These are phyloP conservation scores for Heterohyrax brucei DNA, from an alignment of 2,797 vertebrate genomes.

Conservation along the genomic window DNA sequence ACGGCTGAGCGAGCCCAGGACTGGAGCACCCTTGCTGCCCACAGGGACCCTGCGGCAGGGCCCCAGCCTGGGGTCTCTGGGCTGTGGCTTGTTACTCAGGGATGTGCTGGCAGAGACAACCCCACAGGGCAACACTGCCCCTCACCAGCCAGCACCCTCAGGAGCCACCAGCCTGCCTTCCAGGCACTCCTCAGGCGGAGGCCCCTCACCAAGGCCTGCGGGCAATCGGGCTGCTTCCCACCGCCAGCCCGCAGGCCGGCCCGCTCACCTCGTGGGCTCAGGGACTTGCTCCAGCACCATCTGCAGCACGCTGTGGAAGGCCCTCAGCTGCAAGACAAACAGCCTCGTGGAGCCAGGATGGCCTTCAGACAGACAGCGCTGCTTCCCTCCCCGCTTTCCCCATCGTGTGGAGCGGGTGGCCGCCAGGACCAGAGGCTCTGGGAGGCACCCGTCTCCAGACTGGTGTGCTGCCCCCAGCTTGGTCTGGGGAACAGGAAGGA, in stretches of 20 bases:
- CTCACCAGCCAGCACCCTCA: neutral
- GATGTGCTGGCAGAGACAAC: too few relatives aligned
- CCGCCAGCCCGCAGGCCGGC: neutral
- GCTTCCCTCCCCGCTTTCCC: neutral
- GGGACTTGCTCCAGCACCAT: conserved; percentile 94
- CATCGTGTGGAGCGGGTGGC: neutral
- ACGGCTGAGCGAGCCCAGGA: neutral
- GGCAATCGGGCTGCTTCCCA: neutral
- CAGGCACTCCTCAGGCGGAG: neutral
- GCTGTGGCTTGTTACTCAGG: neutral
- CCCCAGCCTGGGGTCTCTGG: neutral
- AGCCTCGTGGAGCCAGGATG: neutral
- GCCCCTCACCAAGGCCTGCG: accelerated
- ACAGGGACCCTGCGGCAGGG: accelerated
- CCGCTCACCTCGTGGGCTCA: conserved; percentile 88
- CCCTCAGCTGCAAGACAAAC: conserved; percentile 91
- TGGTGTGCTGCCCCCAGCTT: neutral
- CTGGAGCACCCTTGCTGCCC: neutral
- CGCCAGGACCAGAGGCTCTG: neutral
- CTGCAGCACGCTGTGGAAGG: conserved; percentile 95
- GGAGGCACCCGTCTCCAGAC: neutral
- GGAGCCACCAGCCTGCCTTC: neutral
- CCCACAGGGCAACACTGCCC: neutral
- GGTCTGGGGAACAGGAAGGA: neutral
- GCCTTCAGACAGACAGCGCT: neutral